Base-by-base conservation (phyloP, 2,113 vertebrate genomes). In the Reinhardtius hippoglossoides region DNA sequence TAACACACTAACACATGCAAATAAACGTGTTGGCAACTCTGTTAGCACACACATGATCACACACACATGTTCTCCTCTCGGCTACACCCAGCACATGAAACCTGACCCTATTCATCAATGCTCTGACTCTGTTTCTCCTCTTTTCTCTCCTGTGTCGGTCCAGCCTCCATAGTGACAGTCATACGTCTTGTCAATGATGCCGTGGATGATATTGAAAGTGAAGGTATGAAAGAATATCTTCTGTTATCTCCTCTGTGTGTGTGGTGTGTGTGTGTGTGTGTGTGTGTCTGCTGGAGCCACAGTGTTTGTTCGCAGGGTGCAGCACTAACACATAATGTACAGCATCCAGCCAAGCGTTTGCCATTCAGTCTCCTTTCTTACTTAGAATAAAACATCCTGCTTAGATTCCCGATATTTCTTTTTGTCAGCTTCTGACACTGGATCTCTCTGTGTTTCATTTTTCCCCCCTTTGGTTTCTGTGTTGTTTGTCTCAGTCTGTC, bases 161-260 rank as follows among this genome's bases (percentile, higher is more conserved):
- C 7, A 93, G 92, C 89, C 54, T 93, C 92, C 81, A 91, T 93
- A 71, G 92, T 91, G 82, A 93, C 91, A n/a, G 92, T 93, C 74
- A 92, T 93, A 74, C 91, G 90, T 71, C 89, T 91, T 3, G 91
- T 92, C 82, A 93, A 92, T n/a, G 88, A 93, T 37, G 83, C 91
- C 2, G 91, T 92, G 24, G 91, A 91, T 69, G 68, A 91, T 68
- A 87, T 91, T 81, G 91, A 93, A 82, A 93, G 85, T 78, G 88
- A 92, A 91, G 92, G 92, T 93, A 89, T 71, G 82, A 83, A 74
- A 74, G 59, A 68, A 48, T 1, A 40, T 67, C 54, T 16, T 56
- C 31, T 80, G 42, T 70, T 62, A 48, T 55, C 65, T 69, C 63
- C 21, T 27, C 71, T 54, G 65, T 58, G 35, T 72, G 72, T 79